Evolutionary conservation across 2,888 invertebrate genomes (phyloP).

Genomic region (Caenorhabditis sp.): DNA sequence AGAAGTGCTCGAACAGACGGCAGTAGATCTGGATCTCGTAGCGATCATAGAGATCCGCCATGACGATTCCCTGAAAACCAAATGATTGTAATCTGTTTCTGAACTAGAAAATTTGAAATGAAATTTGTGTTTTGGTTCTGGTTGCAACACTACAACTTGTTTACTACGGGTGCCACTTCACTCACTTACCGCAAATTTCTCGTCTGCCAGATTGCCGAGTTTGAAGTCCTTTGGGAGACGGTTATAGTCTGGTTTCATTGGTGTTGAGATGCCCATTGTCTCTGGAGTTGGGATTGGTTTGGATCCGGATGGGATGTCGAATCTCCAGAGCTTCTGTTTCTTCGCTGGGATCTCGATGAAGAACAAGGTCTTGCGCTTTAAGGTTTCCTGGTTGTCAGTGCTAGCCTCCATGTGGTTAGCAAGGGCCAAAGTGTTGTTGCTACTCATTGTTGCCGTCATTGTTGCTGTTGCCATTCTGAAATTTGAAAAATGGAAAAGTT

Average conservation of each 20-base stretch:
- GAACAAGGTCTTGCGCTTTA: conserved; percentile 13
- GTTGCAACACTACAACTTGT: background rate
- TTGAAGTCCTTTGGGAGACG: conserved; percentile 45
- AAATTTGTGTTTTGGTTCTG: background rate
- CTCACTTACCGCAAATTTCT: conserved; percentile 43
- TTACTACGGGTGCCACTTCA: no score
- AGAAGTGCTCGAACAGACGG: conserved; percentile 54
- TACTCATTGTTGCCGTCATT: background rate
- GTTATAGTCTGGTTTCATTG: conserved; percentile 25
- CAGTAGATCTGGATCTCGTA: conserved; percentile 57
- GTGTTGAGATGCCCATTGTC: conserved; percentile 35
- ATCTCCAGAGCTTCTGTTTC: background rate
- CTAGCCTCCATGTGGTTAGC: conserved; percentile 12
- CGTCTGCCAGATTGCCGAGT: conserved; percentile 38
- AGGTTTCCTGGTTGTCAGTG: background rate
- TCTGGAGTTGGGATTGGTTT: conserved; percentile 24
- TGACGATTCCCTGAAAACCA: conserved; percentile 41
- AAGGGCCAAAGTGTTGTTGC: conserved; percentile 5
- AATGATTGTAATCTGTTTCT: background rate
- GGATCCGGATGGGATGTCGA: conserved; percentile 1
- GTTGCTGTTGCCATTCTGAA: no score
- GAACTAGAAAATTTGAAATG: no score
- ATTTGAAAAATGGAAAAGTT: background rate
- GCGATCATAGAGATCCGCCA: conserved; percentile 35
- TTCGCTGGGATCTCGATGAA: background rate